Percentiles rank a stretch among this genome's conserved stretches.
phyloP scores from a whole-genome alignment of 2,888 invertebrate genomes.

The Halictus quadricinctus region DNA sequence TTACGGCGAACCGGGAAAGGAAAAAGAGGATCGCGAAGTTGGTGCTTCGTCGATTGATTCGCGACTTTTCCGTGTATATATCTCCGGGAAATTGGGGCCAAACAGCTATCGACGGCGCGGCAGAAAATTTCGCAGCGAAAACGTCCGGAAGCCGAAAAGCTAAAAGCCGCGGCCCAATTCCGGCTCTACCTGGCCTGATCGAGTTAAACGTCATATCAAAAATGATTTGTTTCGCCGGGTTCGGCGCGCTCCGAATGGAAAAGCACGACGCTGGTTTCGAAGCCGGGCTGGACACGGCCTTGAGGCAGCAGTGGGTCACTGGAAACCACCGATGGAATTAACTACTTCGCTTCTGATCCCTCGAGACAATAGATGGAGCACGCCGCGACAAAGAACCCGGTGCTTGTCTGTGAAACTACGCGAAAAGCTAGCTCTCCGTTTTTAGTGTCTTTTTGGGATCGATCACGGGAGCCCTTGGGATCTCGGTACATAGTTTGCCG shows the following conservation, averaged over 20 bases:
- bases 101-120: constrained; percentile 34
- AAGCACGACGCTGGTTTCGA: background rate
- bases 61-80: background rate
- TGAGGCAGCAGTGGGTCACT: background rate
- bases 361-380: background rate
- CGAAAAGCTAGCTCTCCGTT: background rate
- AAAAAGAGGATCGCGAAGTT: constrained; percentile 9
- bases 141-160: background rate
- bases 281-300: background rate
- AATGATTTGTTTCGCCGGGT: constrained; percentile 44
- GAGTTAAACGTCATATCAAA: constrained; percentile 27
- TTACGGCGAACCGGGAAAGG: background rate
- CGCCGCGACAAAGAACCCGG: background rate
- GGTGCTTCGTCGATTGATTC: constrained; percentile 17
- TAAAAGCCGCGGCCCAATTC: constrained; percentile 36
- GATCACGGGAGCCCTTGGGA: background rate
- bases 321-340: background rate
- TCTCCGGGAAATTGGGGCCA: constrained; percentile 32
- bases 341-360: background rate
- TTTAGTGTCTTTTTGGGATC: background rate
- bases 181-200: constrained; percentile 30
- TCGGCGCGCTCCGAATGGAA: background rate
- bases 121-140: constrained; percentile 24
- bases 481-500: background rate
- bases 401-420: background rate